Evolutionary conservation across 2,113 vertebrate species (phyloP).

Genomic region (Tachuris rubrigastra): DNA sequence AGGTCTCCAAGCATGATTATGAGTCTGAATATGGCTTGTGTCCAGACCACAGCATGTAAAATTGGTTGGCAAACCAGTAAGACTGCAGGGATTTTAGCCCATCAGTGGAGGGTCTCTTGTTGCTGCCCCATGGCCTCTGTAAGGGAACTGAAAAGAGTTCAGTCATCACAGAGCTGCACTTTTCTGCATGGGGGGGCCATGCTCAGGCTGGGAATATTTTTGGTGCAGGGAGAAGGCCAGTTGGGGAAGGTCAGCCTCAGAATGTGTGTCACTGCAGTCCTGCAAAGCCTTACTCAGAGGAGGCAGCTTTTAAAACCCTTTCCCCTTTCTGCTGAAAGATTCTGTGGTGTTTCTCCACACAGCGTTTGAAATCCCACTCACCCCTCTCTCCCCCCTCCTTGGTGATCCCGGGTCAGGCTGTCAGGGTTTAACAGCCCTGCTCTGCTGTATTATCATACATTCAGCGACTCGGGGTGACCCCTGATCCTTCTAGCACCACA

Average conservation of each 20-base stretch:
- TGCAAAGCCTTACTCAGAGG: conserved; percentile 8
- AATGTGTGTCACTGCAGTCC: neutral
- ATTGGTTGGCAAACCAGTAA: neutral
- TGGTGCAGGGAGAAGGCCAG: neutral
- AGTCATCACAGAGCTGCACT: neutral
- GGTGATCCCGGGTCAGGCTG: neutral
- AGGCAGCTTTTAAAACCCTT: conserved; percentile 15
- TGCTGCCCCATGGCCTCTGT: neutral
- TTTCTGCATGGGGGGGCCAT: neutral
- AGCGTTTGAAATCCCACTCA: neutral
- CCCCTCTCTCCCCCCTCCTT: neutral
- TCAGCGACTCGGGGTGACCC: neutral
- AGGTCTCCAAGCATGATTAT: neutral
- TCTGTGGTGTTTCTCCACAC: neutral
- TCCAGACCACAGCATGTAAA: neutral
- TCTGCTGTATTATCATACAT: neutral
- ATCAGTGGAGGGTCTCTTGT: neutral
- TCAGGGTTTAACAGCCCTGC: neutral
- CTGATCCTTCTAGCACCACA: conserved; percentile 11
- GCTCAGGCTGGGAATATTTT: neutral
- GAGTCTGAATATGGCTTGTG: neutral
- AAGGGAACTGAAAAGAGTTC: neutral
- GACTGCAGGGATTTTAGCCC: neutral
- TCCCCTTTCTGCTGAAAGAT: neutral
- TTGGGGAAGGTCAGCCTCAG: neutral